Percentiles rank a stretch among this genome's conserved stretches.
phyloP scores from a whole-genome alignment of 92 coral and sea anemone species.

The Paragorgia papillata region DNA sequence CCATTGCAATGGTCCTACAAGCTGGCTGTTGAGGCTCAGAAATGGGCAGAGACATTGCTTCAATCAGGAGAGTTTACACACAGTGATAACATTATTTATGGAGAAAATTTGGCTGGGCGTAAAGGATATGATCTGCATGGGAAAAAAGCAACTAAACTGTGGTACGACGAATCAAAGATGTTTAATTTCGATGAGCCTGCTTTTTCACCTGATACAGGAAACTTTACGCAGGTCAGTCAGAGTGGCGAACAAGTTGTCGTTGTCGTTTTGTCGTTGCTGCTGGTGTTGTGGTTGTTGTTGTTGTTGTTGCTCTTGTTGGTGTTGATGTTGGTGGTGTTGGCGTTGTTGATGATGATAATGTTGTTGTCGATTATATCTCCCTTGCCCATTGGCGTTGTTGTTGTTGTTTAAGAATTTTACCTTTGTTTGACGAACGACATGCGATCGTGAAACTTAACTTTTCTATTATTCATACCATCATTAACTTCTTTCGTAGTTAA shows the following conservation, averaged over 20 bases:
- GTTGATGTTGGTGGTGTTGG: too few relatives aligned
- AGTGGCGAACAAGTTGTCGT: neutral
- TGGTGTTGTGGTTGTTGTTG: too few relatives aligned
- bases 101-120: conserved; percentile 98
- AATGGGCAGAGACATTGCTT: conserved; percentile 92
- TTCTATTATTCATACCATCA: too few relatives aligned
- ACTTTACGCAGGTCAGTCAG: conserved; percentile 62
- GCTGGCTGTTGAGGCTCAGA: conserved; percentile 97
- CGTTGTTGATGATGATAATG: neutral
- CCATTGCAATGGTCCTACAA: conserved; percentile 94
- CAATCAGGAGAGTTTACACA: conserved; percentile 81
- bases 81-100: conserved; percentile 83
- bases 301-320: too few relatives aligned
- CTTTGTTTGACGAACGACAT: too few relatives aligned
- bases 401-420: too few relatives aligned
- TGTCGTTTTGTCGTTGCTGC: too few relatives aligned
- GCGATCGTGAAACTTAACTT: too few relatives aligned
- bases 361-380: too few relatives aligned
- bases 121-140: conserved; percentile 85
- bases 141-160: conserved; percentile 85
- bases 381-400: too few relatives aligned
- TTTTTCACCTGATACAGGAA: conserved; percentile 89
- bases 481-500: too few relatives aligned
- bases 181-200: conserved; percentile 80
- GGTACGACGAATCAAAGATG: conserved; percentile 91